Conservation (phyloP, 2,113 vertebrate genomes). For the Syngnathus typhle region DNA sequence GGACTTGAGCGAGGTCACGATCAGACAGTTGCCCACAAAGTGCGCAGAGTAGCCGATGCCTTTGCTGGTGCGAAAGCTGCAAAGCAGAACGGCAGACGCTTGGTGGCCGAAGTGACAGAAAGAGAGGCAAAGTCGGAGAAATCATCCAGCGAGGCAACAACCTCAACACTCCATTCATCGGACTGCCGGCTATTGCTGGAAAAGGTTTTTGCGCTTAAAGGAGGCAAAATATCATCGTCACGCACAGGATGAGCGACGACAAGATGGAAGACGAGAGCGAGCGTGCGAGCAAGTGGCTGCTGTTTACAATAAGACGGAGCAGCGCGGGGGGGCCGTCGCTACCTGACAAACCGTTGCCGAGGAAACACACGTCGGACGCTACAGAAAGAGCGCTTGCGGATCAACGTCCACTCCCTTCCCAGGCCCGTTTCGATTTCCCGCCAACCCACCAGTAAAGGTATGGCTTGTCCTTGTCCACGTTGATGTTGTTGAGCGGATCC, state of each 20-base stretch:
- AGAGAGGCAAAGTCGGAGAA: no score
- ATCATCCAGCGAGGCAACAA: no score
- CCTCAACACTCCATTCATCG: no score
- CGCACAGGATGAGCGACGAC: slow-evolving; percentile 2
- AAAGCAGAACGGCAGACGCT: slow-evolving; percentile 13
- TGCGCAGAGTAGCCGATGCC: slow-evolving; percentile 98
- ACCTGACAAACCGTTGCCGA: slow-evolving; percentile 50
- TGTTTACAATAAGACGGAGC: slow-evolving; percentile 51
- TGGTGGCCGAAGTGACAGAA: no score
- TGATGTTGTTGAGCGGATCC: slow-evolving; percentile 99
- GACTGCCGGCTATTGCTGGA: no score
- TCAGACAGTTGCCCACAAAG: slow-evolving; percentile 98
- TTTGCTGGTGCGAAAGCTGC: slow-evolving; percentile 98
- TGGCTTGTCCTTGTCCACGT: slow-evolving; percentile 98
- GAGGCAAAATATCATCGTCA: no score
- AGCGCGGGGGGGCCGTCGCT: slow-evolving; percentile 40
- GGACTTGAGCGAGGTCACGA: slow-evolving; percentile 95
- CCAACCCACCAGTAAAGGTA: slow-evolving; percentile 96
- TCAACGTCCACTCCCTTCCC: no score
- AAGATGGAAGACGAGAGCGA: slow-evolving; percentile 37
- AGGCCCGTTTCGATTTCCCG: neutral
- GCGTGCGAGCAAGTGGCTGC: slow-evolving; percentile 37
- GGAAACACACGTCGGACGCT: slow-evolving; percentile 39
- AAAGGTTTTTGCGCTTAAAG: no score
- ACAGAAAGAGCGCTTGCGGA: no score